A percentile compares a stretch with the other conserved stretches of the same genome.
Evolutionary conservation across 37 sponge, comb jelly and placozoan genomes (phyloP).

Genomic region (Mnemiopsis leidyi): DNA sequence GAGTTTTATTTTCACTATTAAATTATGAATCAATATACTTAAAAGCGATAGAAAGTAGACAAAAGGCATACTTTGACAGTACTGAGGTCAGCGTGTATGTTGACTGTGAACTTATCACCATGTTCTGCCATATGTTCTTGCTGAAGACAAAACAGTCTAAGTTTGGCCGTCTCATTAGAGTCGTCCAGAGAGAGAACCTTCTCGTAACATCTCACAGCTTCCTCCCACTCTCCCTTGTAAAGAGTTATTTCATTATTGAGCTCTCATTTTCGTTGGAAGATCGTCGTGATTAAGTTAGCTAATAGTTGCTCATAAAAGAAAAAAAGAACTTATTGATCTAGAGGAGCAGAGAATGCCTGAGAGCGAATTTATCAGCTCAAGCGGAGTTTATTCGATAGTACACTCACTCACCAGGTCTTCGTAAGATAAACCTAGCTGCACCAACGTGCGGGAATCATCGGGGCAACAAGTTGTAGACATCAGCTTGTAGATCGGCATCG

Average conservation of each 20-base stretch:
- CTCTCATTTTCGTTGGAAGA: too few species aligned
- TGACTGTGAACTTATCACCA: neutral
- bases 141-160: neutral
- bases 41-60: neutral
- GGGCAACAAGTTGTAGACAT: neutral
- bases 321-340: too few species aligned
- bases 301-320: too few species aligned
- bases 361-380: too few species aligned
- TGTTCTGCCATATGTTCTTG: neutral
- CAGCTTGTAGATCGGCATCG: neutral
- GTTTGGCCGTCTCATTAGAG: neutral
- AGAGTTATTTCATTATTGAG: too few species aligned
- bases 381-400: too few species aligned
- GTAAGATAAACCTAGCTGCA: neutral
- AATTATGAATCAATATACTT: too few species aligned
- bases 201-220: conserved; percentile 46
- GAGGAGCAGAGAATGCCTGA: too few species aligned
- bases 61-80: conserved; percentile 26
- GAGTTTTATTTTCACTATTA: too few species aligned
- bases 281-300: too few species aligned
- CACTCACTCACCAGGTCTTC: neutral
- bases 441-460: neutral
- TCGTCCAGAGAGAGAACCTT: neutral
- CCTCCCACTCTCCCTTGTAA: neutral
- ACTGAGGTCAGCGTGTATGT: conserved; percentile 19